These are phyloP conservation scores for Colaptes auratus DNA, from an alignment of 2,113 vertebrate genomes.

Conservation along the genomic window DNA sequence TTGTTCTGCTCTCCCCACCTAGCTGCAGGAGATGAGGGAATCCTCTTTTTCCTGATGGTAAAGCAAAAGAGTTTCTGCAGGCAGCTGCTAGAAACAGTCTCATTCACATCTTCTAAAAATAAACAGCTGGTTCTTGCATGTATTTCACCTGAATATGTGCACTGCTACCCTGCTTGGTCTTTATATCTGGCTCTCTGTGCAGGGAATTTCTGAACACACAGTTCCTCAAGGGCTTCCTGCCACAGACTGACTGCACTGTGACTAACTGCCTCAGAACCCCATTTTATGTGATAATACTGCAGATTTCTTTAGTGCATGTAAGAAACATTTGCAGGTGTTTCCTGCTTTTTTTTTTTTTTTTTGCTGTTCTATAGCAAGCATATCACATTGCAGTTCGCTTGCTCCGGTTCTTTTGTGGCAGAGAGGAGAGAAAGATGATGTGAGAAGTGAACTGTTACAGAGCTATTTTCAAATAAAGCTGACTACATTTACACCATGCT, in stretches of 20 bases:
- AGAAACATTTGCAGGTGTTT: background rate
- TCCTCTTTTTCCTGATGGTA: background rate
- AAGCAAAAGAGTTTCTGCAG: background rate
- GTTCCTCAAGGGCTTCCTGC: background rate
- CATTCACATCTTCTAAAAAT: background rate
- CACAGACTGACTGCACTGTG: background rate
- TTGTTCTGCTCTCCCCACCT: background rate
- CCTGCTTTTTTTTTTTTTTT: background rate
- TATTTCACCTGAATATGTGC: background rate
- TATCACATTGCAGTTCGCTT: background rate
- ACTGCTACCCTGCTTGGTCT: background rate
- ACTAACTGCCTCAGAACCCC: background rate
- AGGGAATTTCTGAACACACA: background rate
- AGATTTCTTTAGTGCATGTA: background rate
- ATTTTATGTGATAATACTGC: background rate
- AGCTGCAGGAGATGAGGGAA: background rate
- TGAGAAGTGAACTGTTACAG: background rate
- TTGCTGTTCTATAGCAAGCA: background rate
- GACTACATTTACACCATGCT: background rate
- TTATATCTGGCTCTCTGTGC: background rate
- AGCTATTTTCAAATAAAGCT: background rate
- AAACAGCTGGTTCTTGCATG: background rate
- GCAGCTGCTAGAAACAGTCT: background rate
- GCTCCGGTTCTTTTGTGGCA: background rate
- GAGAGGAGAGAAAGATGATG: background rate